phyloP scores from a whole-genome alignment of 2,797 vertebrate species.

The Apogon hyalosoma region DNA sequence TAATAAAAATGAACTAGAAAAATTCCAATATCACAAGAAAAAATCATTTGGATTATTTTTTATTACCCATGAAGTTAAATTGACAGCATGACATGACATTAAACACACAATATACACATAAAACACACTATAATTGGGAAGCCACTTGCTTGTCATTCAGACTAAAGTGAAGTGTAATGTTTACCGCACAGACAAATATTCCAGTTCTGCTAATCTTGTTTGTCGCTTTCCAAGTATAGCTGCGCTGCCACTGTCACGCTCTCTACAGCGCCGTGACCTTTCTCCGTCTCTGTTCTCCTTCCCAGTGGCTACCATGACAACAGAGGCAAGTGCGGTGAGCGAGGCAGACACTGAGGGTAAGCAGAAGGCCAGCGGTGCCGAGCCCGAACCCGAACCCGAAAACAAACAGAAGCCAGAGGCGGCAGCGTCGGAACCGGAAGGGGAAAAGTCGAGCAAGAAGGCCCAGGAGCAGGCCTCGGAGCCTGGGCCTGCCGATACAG shows the following conservation, averaged over 20 bases:
- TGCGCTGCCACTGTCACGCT: conserved; percentile 17
- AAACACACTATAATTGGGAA: too few relatives aligned
- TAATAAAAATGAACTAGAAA: not conserved
- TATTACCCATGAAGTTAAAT: too few relatives aligned
- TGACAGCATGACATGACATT: not conserved
- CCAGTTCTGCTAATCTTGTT: conserved; percentile 53
- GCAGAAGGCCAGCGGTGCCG: conserved; percentile 67
- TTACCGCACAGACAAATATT: conserved; percentile 28
- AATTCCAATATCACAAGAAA: too few relatives aligned
- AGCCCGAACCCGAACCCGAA: conserved; percentile 62
- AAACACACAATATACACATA: not conserved
- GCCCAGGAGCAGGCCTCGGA: conserved; percentile 76
- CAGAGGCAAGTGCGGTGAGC: conserved; percentile 81
- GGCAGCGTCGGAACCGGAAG: conserved; percentile 76
- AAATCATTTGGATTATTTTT: too few relatives aligned
- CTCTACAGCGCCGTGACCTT: conserved; percentile 58
- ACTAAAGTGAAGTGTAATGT: conserved; percentile 17
- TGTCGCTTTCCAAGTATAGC: conserved; percentile 55
- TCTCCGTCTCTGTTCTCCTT: conserved; percentile 67
- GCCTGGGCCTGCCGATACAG: conserved; percentile 75
- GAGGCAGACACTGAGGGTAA: conserved; percentile 81
- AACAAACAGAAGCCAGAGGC: conserved; percentile 69
- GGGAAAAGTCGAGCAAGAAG: conserved; percentile 83
- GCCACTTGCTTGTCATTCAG: conserved; percentile 3
- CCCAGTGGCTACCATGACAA: conserved; percentile 84